phyloP scores from a whole-genome alignment of 2,797 vertebrate genomes.

The Zalophus californianus region DNA sequence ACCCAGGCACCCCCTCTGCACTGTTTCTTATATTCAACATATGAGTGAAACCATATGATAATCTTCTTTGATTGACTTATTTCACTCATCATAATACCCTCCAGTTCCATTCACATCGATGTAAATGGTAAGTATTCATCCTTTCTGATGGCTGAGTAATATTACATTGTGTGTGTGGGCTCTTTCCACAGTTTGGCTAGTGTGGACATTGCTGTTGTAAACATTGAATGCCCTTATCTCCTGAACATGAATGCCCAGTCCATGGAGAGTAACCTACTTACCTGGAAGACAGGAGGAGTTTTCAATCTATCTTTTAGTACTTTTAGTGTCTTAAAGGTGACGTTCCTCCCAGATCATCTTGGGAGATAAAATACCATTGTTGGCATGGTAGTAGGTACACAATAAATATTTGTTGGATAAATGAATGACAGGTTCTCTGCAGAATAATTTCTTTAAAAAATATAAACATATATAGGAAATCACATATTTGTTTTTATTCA shows the following conservation, averaged over 20 bases:
- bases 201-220: neutral
- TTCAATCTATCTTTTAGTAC: neutral
- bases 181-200: neutral
- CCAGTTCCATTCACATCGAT: too few relatives aligned
- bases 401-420: conserved; percentile 32
- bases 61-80: too few relatives aligned
- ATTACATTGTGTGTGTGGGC: too few relatives aligned
- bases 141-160: too few relatives aligned
- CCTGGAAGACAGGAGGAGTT: neutral
- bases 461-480: neutral
- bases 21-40: too few relatives aligned
- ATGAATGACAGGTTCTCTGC: neutral
- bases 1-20: too few relatives aligned
- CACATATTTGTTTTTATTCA: neutral
- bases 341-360: neutral
- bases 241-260: neutral
- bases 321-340: neutral
- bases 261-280: neutral
- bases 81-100: too few relatives aligned
- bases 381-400: neutral
- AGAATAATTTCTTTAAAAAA: conserved; percentile 41
- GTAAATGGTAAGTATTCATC: too few relatives aligned
- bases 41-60: too few relatives aligned
- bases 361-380: neutral
- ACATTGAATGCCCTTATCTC: neutral